phyloP scores from a whole-genome alignment of 1,140 invertebrate genomes.

The Sycobia sp. region DNA sequence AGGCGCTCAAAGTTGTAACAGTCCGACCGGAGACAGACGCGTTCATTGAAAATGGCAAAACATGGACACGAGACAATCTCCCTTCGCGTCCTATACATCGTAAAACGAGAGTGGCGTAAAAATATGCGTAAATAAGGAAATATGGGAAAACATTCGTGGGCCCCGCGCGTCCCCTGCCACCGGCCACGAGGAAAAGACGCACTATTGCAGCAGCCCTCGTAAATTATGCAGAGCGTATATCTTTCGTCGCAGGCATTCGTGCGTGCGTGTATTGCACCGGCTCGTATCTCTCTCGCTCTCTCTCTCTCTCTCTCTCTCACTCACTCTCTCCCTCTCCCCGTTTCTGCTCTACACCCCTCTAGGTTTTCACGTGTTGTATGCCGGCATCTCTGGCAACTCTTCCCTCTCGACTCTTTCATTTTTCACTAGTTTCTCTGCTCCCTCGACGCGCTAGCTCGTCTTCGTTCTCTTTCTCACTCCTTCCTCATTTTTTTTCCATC shows the following conservation, averaged over 20 bases:
- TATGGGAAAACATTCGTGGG: slow-evolving; percentile 24
- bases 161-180: not conserved
- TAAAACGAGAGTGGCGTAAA: slow-evolving; percentile 9
- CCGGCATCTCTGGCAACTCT: not conserved
- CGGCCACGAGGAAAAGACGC: not conserved
- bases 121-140: slow-evolving; percentile 25
- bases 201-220: not conserved
- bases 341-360: not conserved
- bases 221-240: slow-evolving; percentile 25
- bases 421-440: slow-evolving; percentile 7
- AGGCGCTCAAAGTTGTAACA: no score
- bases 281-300: no score
- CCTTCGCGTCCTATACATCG: no score
- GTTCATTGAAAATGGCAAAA: no score
- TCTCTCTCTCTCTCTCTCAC: no score
- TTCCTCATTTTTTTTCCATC: no score
- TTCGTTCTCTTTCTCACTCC: no score
- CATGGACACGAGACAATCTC: no score
- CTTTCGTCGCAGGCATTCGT: not conserved
- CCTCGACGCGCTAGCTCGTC: not conserved
- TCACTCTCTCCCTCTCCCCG: not conserved
- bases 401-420: slow-evolving; percentile 8
- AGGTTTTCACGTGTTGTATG: not conserved
- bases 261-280: not conserved
- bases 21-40: no score